Evolutionary conservation across 2,113 vertebrate genomes (phyloP).

Genomic region (Pontoporia blainvillei): DNA sequence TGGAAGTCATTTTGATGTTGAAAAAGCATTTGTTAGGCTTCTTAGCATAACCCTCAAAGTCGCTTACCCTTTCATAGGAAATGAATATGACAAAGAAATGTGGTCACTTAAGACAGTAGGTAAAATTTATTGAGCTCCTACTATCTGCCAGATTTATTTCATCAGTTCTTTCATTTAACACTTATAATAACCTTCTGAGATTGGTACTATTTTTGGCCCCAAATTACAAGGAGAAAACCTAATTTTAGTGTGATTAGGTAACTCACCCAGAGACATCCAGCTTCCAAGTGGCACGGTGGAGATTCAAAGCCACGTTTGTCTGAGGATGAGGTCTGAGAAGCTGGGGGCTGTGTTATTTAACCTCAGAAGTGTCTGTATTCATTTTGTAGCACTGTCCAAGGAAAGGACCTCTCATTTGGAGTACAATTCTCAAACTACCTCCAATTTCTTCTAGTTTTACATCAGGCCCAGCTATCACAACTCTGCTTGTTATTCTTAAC

Average conservation of each 20-base stretch:
- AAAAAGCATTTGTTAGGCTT: neutral
- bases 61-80: neutral
- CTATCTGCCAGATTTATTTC: neutral
- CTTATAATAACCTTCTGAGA: neutral
- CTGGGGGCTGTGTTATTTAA: neutral
- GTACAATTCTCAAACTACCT: neutral
- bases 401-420: neutral
- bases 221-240: neutral
- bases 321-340: neutral
- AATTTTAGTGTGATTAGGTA: neutral
- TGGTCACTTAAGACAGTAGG: neutral
- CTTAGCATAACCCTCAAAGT: neutral
- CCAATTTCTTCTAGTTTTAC: neutral
- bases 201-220: neutral
- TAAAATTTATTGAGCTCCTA: neutral
- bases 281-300: neutral
- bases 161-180: neutral
- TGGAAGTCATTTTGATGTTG: neutral
- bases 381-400: neutral
- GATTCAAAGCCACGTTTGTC: neutral
- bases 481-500: neutral
- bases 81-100: neutral
- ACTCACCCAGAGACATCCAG: neutral
- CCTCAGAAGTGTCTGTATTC: neutral
- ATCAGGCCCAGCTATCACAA: neutral